These are phyloP conservation scores for Terrapene triunguis DNA, from an alignment of 2,113 vertebrate genomes.

Conservation along the genomic window DNA sequence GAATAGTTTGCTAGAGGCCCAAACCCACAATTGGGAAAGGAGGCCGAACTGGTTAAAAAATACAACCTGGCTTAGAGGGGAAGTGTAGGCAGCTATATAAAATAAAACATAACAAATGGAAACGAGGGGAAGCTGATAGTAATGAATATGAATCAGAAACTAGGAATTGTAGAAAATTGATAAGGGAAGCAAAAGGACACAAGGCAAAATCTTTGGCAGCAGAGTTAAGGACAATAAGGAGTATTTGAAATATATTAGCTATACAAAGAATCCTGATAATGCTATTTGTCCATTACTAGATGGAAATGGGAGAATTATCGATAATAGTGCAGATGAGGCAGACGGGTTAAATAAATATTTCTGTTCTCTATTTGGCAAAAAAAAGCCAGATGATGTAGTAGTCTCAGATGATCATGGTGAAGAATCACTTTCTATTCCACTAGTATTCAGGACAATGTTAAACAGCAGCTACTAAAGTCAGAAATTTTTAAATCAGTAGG, in stretches of 20 bases:
- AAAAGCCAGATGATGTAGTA: background rate
- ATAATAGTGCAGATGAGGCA: background rate
- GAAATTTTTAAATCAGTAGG: background rate
- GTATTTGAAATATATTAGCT: background rate
- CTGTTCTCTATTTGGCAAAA: background rate
- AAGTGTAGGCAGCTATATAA: background rate
- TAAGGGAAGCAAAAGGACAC: background rate
- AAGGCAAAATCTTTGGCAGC: fast-evolving
- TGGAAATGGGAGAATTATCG: background rate
- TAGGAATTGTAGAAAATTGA: background rate
- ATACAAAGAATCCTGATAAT: background rate
- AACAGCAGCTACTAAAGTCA: background rate
- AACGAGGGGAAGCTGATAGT: background rate
- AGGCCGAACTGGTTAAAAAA: background rate
- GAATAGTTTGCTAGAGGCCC: background rate
- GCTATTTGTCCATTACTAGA: background rate
- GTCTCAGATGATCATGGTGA: background rate
- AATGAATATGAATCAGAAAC: background rate
- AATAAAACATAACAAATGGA: background rate
- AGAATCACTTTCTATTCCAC: background rate
- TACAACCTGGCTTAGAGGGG: background rate
- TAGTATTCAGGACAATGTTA: background rate
- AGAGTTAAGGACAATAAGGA: background rate
- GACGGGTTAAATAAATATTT: background rate
- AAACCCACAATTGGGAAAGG: background rate